These are phyloP conservation scores for Proales similis DNA, from an alignment of 1,140 invertebrate genomes.

Conservation along the genomic window DNA sequence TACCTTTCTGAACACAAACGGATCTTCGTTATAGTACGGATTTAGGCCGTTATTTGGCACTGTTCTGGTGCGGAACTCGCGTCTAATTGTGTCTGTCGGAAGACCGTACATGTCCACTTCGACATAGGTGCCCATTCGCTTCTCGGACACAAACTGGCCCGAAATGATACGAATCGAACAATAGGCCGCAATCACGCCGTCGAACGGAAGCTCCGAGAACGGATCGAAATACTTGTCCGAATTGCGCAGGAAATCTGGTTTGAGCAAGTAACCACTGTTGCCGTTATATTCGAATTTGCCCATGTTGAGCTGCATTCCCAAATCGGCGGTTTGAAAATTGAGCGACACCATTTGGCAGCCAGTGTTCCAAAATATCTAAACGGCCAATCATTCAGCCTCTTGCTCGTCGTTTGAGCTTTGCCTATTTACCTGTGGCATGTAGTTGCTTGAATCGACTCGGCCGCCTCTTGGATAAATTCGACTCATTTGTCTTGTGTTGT, in stretches of 20 bases:
- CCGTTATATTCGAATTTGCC: conserved; percentile 99
- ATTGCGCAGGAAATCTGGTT: conserved; percentile 97
- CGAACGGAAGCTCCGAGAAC: conserved; percentile 95
- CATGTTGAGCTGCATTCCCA: conserved; percentile 99
- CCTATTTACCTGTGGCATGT: conserved; percentile 84
- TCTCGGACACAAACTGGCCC: conserved; percentile 97
- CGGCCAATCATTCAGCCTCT: neutral
- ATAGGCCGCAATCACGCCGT: conserved; percentile 96
- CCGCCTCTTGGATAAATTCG: conserved; percentile 98
- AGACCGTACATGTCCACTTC: conserved; percentile 99
- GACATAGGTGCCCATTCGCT: conserved; percentile 96
- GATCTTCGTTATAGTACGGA: conserved; percentile 97
- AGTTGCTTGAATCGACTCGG: conserved; percentile 95
- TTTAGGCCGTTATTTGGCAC: conserved; percentile 87
- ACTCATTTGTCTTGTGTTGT: conserved; percentile 96
- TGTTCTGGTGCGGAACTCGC: conserved; percentile 90
- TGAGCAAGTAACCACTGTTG: conserved; percentile 92
- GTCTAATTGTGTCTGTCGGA: conserved; percentile 94
- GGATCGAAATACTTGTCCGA: conserved; percentile 94
- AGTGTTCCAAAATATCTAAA: conserved; percentile 90
- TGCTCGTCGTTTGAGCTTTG: neutral
- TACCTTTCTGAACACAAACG: conserved; percentile 94
- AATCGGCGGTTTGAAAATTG: conserved; percentile 98
- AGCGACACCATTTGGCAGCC: conserved; percentile 99
- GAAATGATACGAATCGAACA: conserved; percentile 97